phyloP scores from a whole-genome alignment of 2,113 vertebrate species.

The Turdus rufiventris region DNA sequence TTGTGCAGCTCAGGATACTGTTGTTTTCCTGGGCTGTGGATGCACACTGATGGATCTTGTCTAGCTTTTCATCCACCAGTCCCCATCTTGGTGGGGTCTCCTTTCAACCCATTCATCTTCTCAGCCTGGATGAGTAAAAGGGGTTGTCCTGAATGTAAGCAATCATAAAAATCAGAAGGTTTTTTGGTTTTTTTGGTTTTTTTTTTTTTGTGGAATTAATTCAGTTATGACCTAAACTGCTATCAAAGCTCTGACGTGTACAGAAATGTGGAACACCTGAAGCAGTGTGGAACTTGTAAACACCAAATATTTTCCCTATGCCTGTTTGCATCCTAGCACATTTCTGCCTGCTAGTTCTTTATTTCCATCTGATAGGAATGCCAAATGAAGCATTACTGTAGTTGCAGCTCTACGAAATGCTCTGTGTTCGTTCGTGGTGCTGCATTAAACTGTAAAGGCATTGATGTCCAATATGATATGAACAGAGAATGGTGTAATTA shows the following conservation, averaged over 20 bases:
- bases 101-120: background rate
- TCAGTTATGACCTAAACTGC: background rate
- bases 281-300: background rate
- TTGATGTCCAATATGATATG: background rate
- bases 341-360: background rate
- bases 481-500: background rate
- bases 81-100: fast-evolving
- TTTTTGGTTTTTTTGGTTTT: background rate
- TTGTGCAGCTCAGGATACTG: background rate
- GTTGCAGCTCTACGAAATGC: background rate
- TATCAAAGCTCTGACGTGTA: background rate
- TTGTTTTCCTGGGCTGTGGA: background rate
- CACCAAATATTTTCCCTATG: background rate
- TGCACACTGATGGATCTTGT: background rate
- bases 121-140: background rate
- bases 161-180: background rate
- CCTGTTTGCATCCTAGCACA: background rate
- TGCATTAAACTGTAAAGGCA: conserved; percentile 5
- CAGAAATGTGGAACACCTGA: background rate
- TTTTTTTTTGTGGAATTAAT: background rate
- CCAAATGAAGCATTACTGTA: background rate
- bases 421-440: background rate
- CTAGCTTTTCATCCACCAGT: background rate
- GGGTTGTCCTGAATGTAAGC: background rate
- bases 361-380: background rate